phyloP scores from a whole-genome alignment of 2,113 vertebrate species.

The Pelobates fuscus region DNA sequence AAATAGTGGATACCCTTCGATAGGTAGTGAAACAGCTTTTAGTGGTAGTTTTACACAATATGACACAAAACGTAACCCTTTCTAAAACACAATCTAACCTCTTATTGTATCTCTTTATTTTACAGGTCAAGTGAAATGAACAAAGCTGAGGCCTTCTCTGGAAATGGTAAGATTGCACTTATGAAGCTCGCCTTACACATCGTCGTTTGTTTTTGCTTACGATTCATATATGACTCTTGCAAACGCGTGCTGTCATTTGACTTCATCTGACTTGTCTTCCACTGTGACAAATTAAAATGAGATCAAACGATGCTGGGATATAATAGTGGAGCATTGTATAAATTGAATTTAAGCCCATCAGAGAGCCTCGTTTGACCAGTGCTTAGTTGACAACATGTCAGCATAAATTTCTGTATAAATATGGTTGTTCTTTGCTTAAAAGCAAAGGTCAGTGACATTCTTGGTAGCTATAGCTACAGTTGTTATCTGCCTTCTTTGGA shows the following conservation, averaged over 20 bases:
- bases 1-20: too few relatives aligned
- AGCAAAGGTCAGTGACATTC: slow-evolving; percentile 44
- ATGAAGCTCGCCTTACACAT: too few relatives aligned
- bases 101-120: slow-evolving; percentile 1
- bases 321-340: neutral
- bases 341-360: slow-evolving; percentile 14
- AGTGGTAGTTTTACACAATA: too few relatives aligned
- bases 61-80: too few relatives aligned
- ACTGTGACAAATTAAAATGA: too few relatives aligned
- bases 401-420: slow-evolving; percentile 48
- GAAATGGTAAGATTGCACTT: slow-evolving; percentile 61
- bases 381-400: slow-evolving; percentile 53
- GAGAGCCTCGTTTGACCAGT: slow-evolving; percentile 14
- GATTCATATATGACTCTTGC: too few relatives aligned
- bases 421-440: slow-evolving; percentile 55
- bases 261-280: neutral
- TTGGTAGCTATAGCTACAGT: slow-evolving; percentile 68
- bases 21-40: too few relatives aligned
- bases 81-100: too few relatives aligned
- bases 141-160: slow-evolving; percentile 50
- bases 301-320: too few relatives aligned
- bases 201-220: too few relatives aligned
- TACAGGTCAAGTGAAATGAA: slow-evolving; percentile 53
- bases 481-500: slow-evolving; percentile 54
- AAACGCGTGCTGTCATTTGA: too few relatives aligned